phyloP scores from a whole-genome alignment of 2,113 vertebrate species.

The Bombycilla garrulus region DNA sequence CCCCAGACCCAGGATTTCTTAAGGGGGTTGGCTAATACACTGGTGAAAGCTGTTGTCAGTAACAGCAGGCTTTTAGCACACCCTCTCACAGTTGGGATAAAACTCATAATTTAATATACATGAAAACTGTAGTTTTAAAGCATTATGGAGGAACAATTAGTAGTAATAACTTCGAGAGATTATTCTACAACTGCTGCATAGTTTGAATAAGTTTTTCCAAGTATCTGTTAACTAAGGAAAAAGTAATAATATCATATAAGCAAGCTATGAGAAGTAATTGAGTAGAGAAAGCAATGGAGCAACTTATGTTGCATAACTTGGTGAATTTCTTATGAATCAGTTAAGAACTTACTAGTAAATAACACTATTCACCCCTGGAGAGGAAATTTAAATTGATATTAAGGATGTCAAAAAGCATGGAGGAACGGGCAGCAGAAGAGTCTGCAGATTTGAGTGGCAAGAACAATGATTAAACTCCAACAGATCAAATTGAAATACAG shows the following conservation, averaged over 20 bases:
- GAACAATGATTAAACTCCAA: constrained; percentile 8
- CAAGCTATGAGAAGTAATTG: not conserved
- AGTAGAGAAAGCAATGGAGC: not conserved
- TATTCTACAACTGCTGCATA: not conserved
- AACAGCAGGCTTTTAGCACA: not conserved
- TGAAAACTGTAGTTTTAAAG: not conserved
- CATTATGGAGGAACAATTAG: not conserved
- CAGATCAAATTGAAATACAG: not conserved
- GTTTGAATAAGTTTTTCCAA: not conserved
- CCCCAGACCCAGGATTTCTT: not conserved
- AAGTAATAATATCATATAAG: not conserved
- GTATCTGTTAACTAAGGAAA: not conserved
- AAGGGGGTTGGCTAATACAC: not conserved
- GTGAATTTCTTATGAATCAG: not conserved
- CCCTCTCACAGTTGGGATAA: not conserved
- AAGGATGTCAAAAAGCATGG: not conserved
- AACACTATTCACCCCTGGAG: not conserved
- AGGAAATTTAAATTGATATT: not conserved
- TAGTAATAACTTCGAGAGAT: not conserved
- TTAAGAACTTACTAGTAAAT: not conserved
- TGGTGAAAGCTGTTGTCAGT: not conserved
- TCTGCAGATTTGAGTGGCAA: not conserved
- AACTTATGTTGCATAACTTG: not conserved
- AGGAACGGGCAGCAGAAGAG: not conserved
- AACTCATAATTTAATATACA: not conserved